These are phyloP conservation scores for Neelides sp. DNA, from an alignment of 1,140 invertebrate genomes.

Conservation along the genomic window DNA sequence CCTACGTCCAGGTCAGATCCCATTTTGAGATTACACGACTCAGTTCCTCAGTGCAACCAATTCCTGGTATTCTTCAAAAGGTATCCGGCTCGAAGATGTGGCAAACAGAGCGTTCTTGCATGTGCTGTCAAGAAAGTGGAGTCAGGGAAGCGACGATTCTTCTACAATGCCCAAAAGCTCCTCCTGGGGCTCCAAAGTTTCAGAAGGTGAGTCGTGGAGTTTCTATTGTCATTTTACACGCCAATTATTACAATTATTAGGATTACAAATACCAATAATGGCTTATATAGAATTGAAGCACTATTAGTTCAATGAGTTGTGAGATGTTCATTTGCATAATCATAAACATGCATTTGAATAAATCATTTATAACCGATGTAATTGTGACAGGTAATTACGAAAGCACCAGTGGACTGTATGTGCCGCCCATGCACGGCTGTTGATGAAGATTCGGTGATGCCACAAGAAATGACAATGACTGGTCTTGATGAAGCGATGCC, in stretches of 20 bases:
- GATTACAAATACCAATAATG: no score
- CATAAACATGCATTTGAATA: no score
- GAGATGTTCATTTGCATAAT: no score
- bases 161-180: slow-evolving; percentile 75
- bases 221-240: slow-evolving; percentile 6
- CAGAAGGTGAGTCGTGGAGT: slow-evolving; percentile 52
- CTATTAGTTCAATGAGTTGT: no score
- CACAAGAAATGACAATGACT: slow-evolving; percentile 73
- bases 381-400: slow-evolving; percentile 59
- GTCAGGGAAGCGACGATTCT: slow-evolving; percentile 78
- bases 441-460: slow-evolving; percentile 71
- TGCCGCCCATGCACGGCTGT: slow-evolving; percentile 78
- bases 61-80: slow-evolving; percentile 37
- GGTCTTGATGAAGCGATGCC: slow-evolving; percentile 63
- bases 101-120: slow-evolving; percentile 88
- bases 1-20: slow-evolving; percentile 69
- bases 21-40: neutral
- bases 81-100: slow-evolving; percentile 90
- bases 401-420: slow-evolving; percentile 74
- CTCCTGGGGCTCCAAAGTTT: slow-evolving; percentile 68
- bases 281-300: no score
- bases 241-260: slow-evolving; percentile 2
- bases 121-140: slow-evolving; percentile 87
- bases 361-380: no score
- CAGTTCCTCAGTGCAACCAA: neutral